Base-by-base conservation (phyloP, 2,888 invertebrate genomes). In the Cryptophagus acutangulus region DNA sequence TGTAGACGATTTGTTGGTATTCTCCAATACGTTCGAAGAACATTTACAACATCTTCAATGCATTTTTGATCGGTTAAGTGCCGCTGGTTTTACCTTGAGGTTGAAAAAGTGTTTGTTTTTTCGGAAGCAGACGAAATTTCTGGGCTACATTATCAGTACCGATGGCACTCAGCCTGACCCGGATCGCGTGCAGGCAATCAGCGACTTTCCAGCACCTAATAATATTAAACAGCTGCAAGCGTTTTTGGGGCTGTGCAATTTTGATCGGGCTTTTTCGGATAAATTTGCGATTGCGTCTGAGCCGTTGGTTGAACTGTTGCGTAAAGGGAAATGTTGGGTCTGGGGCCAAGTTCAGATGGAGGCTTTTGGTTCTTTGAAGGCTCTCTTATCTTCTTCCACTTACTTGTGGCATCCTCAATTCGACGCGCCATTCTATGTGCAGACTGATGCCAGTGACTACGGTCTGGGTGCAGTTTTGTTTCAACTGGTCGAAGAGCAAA, bases 181-280 rank as follows among this genome's bases (percentile, higher is more conserved):
- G 1, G 20, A 20, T 13, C 34, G 41, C 13, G 10, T 41, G 3
- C 9, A 8, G 9, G 38, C 38, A 8, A 45, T 45, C 10, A 4
- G n/a, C n/a, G 18, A 45, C 1, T 45, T 45, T 38, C 41, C 28
- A 8, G 12, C 15, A 8, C 39, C 45, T 1, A 17, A 28, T 10
- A 45, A 41, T 38, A 10, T 45, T 9, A 41, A 34, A 26, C 15
- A 41, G 8, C 15, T 44, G 17, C 28, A 26, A 28, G 25, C 35
- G 9, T 43, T 43, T 26, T 36, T 40, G 8, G 43, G 40, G n/a
- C 16, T 33, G 3, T 26, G 34, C 6, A 43, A 40, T 16, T 43
- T 40, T 33, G 41, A 41, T 30, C 16, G 18, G 1, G 16, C 17
- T 8, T 45, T 36, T 39, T 42, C 38, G 14, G 17, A 40, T 5